Conservation (phyloP, 2,888 invertebrate species). For the Melanotus villosus region DNA sequence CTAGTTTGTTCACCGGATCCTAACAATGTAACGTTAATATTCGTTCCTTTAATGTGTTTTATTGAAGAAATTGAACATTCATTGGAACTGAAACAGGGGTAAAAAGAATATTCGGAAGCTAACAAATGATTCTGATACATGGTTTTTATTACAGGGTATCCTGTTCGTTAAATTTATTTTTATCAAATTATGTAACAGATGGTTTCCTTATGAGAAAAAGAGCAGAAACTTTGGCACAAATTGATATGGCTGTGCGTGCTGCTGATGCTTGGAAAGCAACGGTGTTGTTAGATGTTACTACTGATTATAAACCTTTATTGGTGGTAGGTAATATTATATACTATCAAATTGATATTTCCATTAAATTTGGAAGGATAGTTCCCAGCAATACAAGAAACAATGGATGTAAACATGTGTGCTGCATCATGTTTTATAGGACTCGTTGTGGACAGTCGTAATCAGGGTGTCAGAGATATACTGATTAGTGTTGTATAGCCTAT, state of each 20-base stretch:
- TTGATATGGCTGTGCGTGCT: constrained; percentile 81
- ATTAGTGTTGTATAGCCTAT: no score
- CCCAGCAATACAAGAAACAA: no score
- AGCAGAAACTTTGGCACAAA: constrained; percentile 74
- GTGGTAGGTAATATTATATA: constrained; percentile 69
- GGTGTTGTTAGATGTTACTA: constrained; percentile 78
- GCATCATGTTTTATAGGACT: no score
- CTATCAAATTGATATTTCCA: no score
- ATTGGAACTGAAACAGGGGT: constrained; percentile 72
- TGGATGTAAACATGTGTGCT: no score
- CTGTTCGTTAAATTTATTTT: constrained; percentile 86
- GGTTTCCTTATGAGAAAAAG: constrained; percentile 87
- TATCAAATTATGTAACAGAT: constrained; percentile 89
- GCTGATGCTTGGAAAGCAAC: constrained; percentile 86
- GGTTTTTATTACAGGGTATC: constrained; percentile 71
- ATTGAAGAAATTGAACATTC: constrained; percentile 86
- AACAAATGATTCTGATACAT: no score
- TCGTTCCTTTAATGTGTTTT: constrained; percentile 86
- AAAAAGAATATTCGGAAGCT: constrained; percentile 42
- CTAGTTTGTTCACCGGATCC: constrained; percentile 85
- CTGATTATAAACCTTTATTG: constrained; percentile 77
- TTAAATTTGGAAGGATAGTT: no score
- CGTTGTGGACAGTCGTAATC: no score
- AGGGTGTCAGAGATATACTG: no score
- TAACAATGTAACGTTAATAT: constrained; percentile 82